phyloP scores from a whole-genome alignment of 2,888 invertebrate genomes.

The Eupithecia exiguata region DNA sequence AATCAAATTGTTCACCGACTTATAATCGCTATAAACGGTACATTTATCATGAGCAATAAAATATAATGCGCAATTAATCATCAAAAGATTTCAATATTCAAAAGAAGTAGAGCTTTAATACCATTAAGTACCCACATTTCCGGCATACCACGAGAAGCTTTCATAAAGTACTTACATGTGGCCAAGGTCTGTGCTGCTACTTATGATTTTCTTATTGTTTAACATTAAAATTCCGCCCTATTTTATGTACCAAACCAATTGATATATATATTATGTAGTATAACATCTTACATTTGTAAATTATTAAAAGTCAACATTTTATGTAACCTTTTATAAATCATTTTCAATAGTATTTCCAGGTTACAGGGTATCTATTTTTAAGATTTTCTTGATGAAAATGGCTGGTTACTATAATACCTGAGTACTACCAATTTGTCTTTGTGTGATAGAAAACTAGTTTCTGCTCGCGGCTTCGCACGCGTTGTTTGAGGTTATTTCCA shows the following conservation, averaged over 20 bases:
- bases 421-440: too few relatives aligned
- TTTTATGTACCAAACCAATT: background rate
- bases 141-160: conserved; percentile 32
- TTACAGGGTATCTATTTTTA: background rate
- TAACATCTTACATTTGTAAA: too few relatives aligned
- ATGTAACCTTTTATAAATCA: too few relatives aligned
- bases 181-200: conserved; percentile 25
- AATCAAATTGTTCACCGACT: conserved; percentile 7
- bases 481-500: too few relatives aligned
- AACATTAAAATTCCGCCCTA: background rate
- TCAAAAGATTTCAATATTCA: conserved; percentile 35
- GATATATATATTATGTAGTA: too few relatives aligned
- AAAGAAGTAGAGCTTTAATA: conserved; percentile 36
- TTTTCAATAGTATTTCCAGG: background rate
- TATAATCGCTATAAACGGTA: conserved; percentile 15
- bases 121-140: conserved; percentile 34
- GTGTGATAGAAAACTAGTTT: too few relatives aligned
- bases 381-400: background rate
- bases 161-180: conserved; percentile 27
- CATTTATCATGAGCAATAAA: conserved; percentile 21
- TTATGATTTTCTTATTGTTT: conserved; percentile 9
- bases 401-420: too few relatives aligned
- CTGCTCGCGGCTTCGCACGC: too few relatives aligned
- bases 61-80: conserved; percentile 34
- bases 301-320: too few relatives aligned